These are phyloP conservation scores for Catocala fraxini DNA, from an alignment of 2,888 invertebrate genomes.

Conservation along the genomic window DNA sequence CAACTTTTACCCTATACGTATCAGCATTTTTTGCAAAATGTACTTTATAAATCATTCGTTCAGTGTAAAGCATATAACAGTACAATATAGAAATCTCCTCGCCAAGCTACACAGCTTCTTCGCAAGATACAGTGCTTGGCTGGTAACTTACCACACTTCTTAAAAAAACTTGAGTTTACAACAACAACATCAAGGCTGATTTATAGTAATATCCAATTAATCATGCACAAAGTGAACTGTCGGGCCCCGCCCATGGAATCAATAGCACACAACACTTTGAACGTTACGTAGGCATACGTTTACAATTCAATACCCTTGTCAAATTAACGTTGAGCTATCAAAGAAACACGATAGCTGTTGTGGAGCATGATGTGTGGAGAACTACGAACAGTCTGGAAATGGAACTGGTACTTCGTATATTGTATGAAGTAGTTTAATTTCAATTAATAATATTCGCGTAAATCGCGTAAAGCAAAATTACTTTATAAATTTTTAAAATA, in stretches of 20 bases:
- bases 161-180: background rate
- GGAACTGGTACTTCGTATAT: slow-evolving; percentile 16
- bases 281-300: slow-evolving; percentile 16
- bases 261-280: slow-evolving; percentile 11
- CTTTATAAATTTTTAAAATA: too few relatives aligned
- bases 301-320: slow-evolving; percentile 50
- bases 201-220: slow-evolving; percentile 3
- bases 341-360: slow-evolving; percentile 47
- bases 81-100: too few relatives aligned
- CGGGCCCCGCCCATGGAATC: slow-evolving; percentile 10
- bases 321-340: slow-evolving; percentile 45
- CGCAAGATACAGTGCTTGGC: too few relatives aligned
- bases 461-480: too few relatives aligned
- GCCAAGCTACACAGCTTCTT: too few relatives aligned
- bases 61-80: too few relatives aligned
- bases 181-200: background rate
- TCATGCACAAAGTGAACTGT: slow-evolving; percentile 7
- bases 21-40: too few relatives aligned
- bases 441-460: too few relatives aligned
- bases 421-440: background rate
- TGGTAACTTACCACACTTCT: too few relatives aligned
- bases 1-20: too few relatives aligned
- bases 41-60: too few relatives aligned
- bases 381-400: slow-evolving; percentile 2
- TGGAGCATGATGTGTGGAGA: slow-evolving; percentile 16